Evolutionary conservation across 1,140 invertebrate genomes (phyloP), one percentile per base, ranked within the genome.

Genomic region (Saccostrea echinata): DNA sequence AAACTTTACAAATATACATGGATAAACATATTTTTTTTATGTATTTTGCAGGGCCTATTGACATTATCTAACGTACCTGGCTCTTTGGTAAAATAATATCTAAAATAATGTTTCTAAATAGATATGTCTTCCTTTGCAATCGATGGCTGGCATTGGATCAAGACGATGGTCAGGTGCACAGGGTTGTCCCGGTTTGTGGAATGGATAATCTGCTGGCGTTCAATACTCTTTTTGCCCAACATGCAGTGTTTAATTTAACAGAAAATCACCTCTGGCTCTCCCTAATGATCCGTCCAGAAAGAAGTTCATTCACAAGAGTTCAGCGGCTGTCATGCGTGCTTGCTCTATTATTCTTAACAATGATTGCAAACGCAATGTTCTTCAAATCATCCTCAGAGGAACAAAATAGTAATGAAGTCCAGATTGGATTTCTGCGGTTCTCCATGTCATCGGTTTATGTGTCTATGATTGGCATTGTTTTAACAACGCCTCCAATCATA

Each of bases 341-440:
- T 18, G 89, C 92, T 24, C 87, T 95, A 11, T 90, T 95, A 3
- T 93, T 94, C 64, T 89, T 94, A 0, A 94, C 94, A 12, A 95
- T 95, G 94, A 94, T 95, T 27, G 89, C 93, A 57, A 95, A 95
- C 86, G 94, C 94, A 35, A 94, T 95, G 94, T 95, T 95, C 90
- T 95, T 93, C 88, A 61, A 87, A 61, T 64, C 86, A 1, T 80
- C 82, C 16, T 53, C 80, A 30, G 88, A 87, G 13, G 88, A 90
- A 43, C 87, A 91, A 27, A 84, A 52, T 3, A 61, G 90, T 3
- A 57, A 86, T 35, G 82, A 88, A 30, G 88, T 92, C 1, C 81
- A 84, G 51, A 76, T 92, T 24, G 90, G 91, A 4, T 81, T 91
- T 68, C 57, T 91, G 1, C 51, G 88, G 11, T 90, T 92, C 35